Evolutionary conservation across 2,113 vertebrate species (phyloP).

Genomic region (Equus quagga): DNA sequence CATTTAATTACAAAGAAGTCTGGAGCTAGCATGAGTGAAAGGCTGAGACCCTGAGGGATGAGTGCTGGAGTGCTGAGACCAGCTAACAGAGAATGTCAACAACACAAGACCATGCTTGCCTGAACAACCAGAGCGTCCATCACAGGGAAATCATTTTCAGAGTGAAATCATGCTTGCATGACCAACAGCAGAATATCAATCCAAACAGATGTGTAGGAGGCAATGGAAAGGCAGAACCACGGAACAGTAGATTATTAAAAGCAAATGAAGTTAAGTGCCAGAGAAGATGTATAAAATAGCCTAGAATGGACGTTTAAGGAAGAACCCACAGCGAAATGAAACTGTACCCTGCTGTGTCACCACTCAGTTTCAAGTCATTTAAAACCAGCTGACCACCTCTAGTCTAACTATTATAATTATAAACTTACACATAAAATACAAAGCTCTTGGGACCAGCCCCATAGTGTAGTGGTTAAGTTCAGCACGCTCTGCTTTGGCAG

Average conservation of each 20-base stretch:
- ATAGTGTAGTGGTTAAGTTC: too few relatives aligned
- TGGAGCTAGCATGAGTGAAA: slow-evolving; percentile 36
- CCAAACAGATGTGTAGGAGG: slow-evolving; percentile 76
- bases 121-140: slow-evolving; percentile 67
- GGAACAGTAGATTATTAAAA: slow-evolving; percentile 62
- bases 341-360: neutral
- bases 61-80: slow-evolving; percentile 36
- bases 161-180: slow-evolving; percentile 75
- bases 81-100: slow-evolving; percentile 51
- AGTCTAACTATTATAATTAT: slow-evolving; percentile 22
- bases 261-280: slow-evolving; percentile 60
- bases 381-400: neutral
- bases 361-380: neutral
- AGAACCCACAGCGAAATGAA: neutral
- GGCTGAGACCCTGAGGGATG: slow-evolving; percentile 59
- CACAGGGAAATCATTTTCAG: slow-evolving; percentile 74
- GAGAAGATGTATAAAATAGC: slow-evolving; percentile 17
- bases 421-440: neutral
- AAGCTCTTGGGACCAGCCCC: neutral
- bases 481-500: too few relatives aligned
- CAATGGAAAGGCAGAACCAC: slow-evolving; percentile 62
- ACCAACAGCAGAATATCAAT: slow-evolving; percentile 72
- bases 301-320: slow-evolving; percentile 22
- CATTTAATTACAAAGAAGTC: slow-evolving; percentile 71
- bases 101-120: slow-evolving; percentile 60